Evolutionary conservation across 2,797 vertebrate species (phyloP).

Genomic region (Mareca penelope): DNA sequence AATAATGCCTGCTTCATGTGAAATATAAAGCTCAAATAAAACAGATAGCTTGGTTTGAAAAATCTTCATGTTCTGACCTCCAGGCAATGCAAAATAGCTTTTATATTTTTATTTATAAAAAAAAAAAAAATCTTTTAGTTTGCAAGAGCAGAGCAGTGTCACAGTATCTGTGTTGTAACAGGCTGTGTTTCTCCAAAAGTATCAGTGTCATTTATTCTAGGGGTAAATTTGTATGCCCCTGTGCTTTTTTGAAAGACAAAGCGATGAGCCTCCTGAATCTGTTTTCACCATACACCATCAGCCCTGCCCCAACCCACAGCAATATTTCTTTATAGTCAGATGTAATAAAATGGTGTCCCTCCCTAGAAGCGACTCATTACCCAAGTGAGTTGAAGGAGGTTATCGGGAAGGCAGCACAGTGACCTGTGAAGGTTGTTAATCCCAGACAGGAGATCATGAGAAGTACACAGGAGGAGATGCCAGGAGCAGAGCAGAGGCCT

Average conservation of each 20-base stretch:
- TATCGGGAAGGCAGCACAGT: slow-evolving; percentile 11
- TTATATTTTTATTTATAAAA: too few relatives aligned
- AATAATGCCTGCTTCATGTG: neutral
- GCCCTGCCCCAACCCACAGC: neutral
- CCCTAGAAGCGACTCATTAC: slow-evolving; percentile 34
- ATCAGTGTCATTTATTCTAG: neutral
- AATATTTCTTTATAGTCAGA: slow-evolving; percentile 14
- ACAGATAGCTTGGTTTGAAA: neutral
- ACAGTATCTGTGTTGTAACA: neutral
- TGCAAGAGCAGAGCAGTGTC: neutral
- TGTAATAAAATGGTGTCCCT: slow-evolving; percentile 30
- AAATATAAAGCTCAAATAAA: neutral
- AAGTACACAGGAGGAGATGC: neutral
- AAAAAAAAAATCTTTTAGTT: neutral
- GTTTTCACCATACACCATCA: neutral
- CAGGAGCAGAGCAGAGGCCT: neutral
- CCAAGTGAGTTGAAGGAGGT: slow-evolving; percentile 20
- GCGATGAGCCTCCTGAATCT: neutral
- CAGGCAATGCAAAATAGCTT: neutral
- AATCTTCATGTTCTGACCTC: neutral
- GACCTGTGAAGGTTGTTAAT: slow-evolving; percentile 66
- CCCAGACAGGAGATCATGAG: neutral
- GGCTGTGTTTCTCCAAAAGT: neutral
- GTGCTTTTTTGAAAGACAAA: neutral
- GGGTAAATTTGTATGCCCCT: neutral